Evolutionary conservation across 2,113 vertebrate genomes (phyloP).

Genomic region (Eclectus roratus): DNA sequence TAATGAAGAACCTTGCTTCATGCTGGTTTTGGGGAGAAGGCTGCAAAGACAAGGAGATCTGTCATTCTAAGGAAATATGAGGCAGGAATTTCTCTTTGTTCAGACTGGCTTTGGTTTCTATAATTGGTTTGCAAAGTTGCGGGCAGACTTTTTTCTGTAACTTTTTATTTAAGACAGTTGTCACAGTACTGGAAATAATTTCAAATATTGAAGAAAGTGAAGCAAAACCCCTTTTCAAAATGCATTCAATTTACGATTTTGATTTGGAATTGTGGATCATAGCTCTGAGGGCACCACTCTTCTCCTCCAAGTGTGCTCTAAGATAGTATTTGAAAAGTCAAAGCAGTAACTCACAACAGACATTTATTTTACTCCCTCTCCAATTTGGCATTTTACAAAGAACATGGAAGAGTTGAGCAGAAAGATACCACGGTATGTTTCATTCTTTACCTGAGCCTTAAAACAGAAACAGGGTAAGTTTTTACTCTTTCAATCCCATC

Average conservation of each 20-base stretch:
- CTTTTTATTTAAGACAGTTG: neutral
- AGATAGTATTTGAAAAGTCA: neutral
- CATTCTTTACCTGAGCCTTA: neutral
- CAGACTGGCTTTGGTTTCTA: neutral
- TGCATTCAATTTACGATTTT: neutral
- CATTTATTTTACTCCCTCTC: neutral
- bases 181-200: neutral
- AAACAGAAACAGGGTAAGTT: neutral
- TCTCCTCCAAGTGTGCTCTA: neutral
- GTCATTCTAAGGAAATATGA: neutral
- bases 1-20: neutral
- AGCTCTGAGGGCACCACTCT: neutral
- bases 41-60: neutral
- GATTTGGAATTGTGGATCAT: neutral
- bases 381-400: neutral
- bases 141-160: neutral
- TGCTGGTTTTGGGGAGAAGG: accelerated
- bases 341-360: neutral
- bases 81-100: neutral
- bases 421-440: neutral
- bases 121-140: neutral
- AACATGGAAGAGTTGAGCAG: neutral
- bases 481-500: neutral
- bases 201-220: neutral
- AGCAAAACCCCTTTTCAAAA: neutral